Evolutionary conservation across 2,113 vertebrate species (phyloP).

Genomic region (Siniperca chuatsi): DNA sequence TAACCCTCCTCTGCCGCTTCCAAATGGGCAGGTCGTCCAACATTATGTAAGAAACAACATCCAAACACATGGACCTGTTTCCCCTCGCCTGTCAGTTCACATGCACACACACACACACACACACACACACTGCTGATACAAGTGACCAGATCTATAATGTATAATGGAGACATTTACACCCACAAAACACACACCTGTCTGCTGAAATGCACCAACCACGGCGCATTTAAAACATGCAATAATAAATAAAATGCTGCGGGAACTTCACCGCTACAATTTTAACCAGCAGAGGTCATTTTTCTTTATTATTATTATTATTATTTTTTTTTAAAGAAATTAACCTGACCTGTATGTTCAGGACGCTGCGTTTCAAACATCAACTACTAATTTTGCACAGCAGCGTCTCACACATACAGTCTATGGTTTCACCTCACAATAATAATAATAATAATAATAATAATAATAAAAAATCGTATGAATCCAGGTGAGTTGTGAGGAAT

Average conservation of each 20-base stretch:
- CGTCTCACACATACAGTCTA: background rate
- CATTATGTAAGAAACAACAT: conserved; percentile 57
- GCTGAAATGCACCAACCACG: background rate
- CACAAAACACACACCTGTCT: background rate
- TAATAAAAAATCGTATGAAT: too few species aligned
- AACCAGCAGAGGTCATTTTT: background rate
- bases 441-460: too few species aligned
- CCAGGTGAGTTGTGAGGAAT: background rate
- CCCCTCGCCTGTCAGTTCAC: conserved; percentile 12
- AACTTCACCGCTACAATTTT: background rate
- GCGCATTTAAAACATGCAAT: background rate
- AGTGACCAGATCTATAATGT: background rate
- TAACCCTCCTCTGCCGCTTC: conserved; percentile 26
- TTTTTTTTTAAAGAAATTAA: background rate
- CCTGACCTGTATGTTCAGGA: background rate
- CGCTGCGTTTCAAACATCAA: background rate
- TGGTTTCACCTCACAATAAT: background rate
- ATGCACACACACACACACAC: conserved; percentile 16
- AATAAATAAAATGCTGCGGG: background rate
- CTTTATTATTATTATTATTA: too few species aligned
- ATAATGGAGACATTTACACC: background rate
- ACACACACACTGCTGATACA: background rate
- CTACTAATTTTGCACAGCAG: background rate
- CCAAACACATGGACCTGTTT: conserved; percentile 48
- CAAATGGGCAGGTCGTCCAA: conserved; percentile 40